These are phyloP conservation scores for Andrena marginata DNA, from an alignment of 2,888 invertebrate species.

Conservation along the genomic window DNA sequence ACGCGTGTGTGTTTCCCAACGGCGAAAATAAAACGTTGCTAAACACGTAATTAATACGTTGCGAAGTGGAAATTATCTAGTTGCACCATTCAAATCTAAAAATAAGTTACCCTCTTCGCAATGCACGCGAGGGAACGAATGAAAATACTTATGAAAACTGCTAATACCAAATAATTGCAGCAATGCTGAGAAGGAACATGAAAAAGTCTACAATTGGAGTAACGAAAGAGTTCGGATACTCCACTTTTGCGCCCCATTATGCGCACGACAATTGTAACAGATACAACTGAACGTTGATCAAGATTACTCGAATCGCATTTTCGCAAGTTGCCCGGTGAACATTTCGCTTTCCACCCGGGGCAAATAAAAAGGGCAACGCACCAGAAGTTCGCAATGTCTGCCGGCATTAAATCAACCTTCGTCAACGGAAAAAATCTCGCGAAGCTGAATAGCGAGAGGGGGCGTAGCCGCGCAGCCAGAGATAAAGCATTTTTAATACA, in stretches of 20 bases:
- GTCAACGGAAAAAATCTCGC: slow-evolving; percentile 39
- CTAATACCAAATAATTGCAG: background rate
- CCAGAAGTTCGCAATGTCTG: slow-evolving; percentile 21
- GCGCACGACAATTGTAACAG: background rate
- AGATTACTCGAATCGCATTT: background rate
- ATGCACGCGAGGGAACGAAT: too few species aligned
- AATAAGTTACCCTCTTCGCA: too few species aligned
- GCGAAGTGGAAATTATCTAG: too few species aligned
- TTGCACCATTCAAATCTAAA: too few species aligned
- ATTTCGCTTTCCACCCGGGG: background rate
- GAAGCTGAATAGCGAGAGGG: slow-evolving; percentile 21
- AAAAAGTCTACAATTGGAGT: background rate
- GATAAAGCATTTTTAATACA: slow-evolving; percentile 84
- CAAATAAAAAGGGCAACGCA: slow-evolving; percentile 3
- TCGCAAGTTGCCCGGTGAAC: slow-evolving; percentile 6
- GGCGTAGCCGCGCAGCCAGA: slow-evolving; percentile 42
- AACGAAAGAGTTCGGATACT: background rate
- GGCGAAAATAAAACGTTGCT: background rate
- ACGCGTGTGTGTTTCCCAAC: too few species aligned
- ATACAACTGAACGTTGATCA: background rate
- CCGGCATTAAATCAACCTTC: slow-evolving; percentile 48
- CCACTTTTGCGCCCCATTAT: background rate
- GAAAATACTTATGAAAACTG: too few species aligned
- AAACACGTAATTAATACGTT: too few species aligned
- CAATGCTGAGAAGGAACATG: background rate